Percentiles rank a stretch among this genome's conserved stretches.
phyloP scores from a whole-genome alignment of 1,140 invertebrate species.

The Calycopis cecrops region DNA sequence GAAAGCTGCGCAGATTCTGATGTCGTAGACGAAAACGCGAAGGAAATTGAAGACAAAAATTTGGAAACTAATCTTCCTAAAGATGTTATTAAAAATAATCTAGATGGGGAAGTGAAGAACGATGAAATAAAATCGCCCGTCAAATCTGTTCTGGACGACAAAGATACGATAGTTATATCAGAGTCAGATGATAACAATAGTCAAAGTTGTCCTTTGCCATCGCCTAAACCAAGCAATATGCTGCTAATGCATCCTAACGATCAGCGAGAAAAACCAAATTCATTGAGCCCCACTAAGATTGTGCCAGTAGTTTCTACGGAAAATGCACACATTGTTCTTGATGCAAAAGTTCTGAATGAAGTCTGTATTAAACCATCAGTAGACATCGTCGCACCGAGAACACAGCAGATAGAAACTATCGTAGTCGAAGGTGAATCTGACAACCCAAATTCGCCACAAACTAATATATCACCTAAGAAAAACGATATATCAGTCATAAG shows the following conservation, averaged over 20 bases:
- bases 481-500: conserved; percentile 56
- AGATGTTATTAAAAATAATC: conserved; percentile 29
- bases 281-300: conserved; percentile 49
- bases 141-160: conserved; percentile 53
- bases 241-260: conserved; percentile 40
- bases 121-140: conserved; percentile 45
- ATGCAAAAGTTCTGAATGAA: conserved; percentile 37
- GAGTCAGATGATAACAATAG: conserved; percentile 73
- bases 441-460: conserved; percentile 40
- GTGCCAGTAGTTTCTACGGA: conserved; percentile 66
- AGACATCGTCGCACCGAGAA: conserved; percentile 52
- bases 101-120: conserved; percentile 36
- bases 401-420: conserved; percentile 58
- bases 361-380: conserved; percentile 34
- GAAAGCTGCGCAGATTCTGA: conserved; percentile 19
- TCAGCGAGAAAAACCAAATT: conserved; percentile 40
- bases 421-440: conserved; percentile 62
- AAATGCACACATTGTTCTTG: conserved; percentile 62
- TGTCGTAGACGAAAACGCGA: conserved; percentile 26
- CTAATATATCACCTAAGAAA: conserved; percentile 49
- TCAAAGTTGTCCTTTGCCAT: conserved; percentile 65
- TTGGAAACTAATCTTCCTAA: conserved; percentile 33
- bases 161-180: conserved; percentile 72
- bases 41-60: conserved; percentile 25
- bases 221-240: conserved; percentile 48